A percentile compares a stretch with the other conserved stretches of the same genome.
Evolutionary conservation across 2,888 invertebrate genomes (phyloP).

Genomic region (Dascillus cervinus): DNA sequence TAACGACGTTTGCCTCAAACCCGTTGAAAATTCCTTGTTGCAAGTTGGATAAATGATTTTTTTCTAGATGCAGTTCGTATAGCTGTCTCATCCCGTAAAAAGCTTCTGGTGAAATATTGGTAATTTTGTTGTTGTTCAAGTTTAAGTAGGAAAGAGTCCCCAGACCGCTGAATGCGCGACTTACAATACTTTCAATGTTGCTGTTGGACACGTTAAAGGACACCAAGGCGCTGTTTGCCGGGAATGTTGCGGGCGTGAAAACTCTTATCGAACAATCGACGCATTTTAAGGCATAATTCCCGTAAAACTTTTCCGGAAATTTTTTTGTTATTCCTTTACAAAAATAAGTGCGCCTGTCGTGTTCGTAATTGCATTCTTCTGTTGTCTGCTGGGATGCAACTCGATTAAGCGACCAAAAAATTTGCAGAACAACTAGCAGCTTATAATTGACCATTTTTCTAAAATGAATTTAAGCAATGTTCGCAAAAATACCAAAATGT

Average conservation of each 20-base stretch:
- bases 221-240: slow-evolving; percentile 25
- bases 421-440: too few relatives aligned
- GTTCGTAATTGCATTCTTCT: slow-evolving; percentile 27
- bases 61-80: slow-evolving; percentile 30
- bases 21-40: slow-evolving; percentile 28
- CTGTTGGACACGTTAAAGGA: slow-evolving; percentile 30
- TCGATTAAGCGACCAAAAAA: too few relatives aligned
- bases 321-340: slow-evolving; percentile 26
- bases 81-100: slow-evolving; percentile 32
- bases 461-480: too few relatives aligned
- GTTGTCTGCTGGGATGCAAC: too few relatives aligned
- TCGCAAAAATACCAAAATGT: too few relatives aligned
- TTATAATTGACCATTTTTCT: too few relatives aligned
- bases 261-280: slow-evolving; percentile 26
- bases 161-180: slow-evolving; percentile 28
- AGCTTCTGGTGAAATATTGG: slow-evolving; percentile 26
- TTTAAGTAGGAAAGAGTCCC: slow-evolving; percentile 25
- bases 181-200: slow-evolving; percentile 25
- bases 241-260: slow-evolving; percentile 30
- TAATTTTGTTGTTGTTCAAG: slow-evolving; percentile 29
- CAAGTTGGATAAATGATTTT: slow-evolving; percentile 27
- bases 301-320: slow-evolving; percentile 31
- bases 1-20: slow-evolving; percentile 26
- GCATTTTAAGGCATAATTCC: slow-evolving; percentile 30
- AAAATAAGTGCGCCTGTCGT: slow-evolving; percentile 21